A percentile compares a stretch with the other conserved stretches of the same genome.
These are phyloP conservation scores for Uropetala carovei DNA, from an alignment of 2,888 invertebrate species.

Conservation along the genomic window DNA sequence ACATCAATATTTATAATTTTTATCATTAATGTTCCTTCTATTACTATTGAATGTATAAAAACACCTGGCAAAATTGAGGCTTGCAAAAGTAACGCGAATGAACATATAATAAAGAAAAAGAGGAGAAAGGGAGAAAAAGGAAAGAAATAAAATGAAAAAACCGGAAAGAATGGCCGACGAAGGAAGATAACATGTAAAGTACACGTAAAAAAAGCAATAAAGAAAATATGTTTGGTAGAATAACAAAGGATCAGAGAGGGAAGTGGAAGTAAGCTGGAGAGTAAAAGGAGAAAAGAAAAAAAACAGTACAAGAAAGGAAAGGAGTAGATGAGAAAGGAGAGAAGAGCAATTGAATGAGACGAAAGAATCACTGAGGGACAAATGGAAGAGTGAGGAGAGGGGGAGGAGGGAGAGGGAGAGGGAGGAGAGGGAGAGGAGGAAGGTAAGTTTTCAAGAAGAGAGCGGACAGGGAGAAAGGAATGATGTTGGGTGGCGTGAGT, in stretches of 20 bases:
- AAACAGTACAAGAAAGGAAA: neutral
- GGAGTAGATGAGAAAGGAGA: neutral
- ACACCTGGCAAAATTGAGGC: too few species aligned
- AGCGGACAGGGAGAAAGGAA: conserved; percentile 8
- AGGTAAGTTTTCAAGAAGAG: neutral
- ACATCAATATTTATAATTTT: too few species aligned
- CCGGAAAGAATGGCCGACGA: too few species aligned
- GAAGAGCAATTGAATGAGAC: neutral
- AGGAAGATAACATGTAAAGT: too few species aligned
- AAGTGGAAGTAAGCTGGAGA: neutral
- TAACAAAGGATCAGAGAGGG: neutral
- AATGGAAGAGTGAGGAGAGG: neutral
- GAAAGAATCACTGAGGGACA: neutral
- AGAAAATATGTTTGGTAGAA: too few species aligned
- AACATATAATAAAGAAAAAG: too few species aligned
- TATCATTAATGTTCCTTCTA: too few species aligned
- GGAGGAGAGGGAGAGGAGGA: neutral
- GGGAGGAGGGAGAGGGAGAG: neutral
- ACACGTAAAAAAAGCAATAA: too few species aligned
- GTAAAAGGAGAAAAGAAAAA: neutral
- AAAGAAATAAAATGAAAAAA: too few species aligned
- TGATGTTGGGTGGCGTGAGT: neutral
- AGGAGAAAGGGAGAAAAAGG: too few species aligned
- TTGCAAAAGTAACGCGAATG: too few species aligned
- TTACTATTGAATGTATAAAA: too few species aligned